Evolutionary conservation across 2,888 invertebrate genomes (phyloP).

Genomic region (Plagodis dolabraria): DNA sequence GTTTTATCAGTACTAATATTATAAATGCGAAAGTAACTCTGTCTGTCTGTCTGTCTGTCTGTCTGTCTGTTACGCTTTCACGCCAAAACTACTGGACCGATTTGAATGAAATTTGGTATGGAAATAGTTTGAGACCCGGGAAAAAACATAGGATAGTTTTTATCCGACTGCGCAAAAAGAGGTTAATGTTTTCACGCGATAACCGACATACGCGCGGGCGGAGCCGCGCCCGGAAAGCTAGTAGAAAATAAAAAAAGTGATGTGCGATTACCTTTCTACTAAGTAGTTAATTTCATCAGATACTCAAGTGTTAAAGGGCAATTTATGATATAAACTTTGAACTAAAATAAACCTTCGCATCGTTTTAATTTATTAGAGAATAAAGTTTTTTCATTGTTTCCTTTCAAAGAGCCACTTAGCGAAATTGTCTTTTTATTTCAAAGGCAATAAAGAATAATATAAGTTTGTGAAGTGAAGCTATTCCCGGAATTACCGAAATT

Average conservation of each 20-base stretch:
- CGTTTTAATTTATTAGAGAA: background rate
- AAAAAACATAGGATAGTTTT: too few relatives aligned
- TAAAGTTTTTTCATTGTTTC: background rate
- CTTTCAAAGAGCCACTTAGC: conserved; percentile 12
- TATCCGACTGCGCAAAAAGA: too few relatives aligned
- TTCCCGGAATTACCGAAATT: background rate
- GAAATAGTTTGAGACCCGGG: too few relatives aligned
- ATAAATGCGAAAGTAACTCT: too few relatives aligned
- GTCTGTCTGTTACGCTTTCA: too few relatives aligned
- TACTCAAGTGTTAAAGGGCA: background rate
- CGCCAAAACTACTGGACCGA: too few relatives aligned
- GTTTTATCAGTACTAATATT: too few relatives aligned
- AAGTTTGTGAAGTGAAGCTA: background rate
- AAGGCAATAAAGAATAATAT: background rate
- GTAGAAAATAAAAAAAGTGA: background rate
- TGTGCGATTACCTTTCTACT: background rate
- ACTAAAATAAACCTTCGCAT: conserved; percentile 3
- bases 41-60: too few relatives aligned
- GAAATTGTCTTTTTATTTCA: conserved; percentile 14
- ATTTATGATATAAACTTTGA: conserved; percentile 8
- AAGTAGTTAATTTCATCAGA: conserved; percentile 11
- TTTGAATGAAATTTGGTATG: too few relatives aligned
- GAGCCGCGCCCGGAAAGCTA: too few relatives aligned
- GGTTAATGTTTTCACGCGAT: too few relatives aligned
- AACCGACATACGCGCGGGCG: too few relatives aligned